phyloP scores from a whole-genome alignment of 2,113 vertebrate species.

The Catharus minimus region DNA sequence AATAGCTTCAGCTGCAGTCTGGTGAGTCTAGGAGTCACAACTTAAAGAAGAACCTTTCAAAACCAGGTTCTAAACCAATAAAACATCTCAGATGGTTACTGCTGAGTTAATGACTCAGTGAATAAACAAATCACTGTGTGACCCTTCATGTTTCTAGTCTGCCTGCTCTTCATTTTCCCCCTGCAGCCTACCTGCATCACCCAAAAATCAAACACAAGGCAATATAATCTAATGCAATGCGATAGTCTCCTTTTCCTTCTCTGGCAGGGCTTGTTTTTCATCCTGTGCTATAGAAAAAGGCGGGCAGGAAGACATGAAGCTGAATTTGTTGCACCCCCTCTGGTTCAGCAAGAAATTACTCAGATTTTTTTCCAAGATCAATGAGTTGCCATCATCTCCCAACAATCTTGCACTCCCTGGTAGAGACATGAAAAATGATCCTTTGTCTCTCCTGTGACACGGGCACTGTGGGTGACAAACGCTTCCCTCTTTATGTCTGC shows the following conservation, averaged over 20 bases:
- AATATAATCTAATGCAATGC: neutral
- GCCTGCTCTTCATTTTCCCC: neutral
- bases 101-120: neutral
- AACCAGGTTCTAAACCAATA: neutral
- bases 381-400: neutral
- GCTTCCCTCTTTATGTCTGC: neutral
- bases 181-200: neutral
- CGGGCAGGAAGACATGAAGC: neutral
- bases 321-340: neutral
- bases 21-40: neutral
- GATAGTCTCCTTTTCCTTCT: neutral
- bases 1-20: neutral
- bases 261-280: neutral
- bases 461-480: constrained; percentile 23
- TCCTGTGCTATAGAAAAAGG: neutral
- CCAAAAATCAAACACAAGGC: neutral
- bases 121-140: neutral
- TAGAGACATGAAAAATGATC: constrained; percentile 1
- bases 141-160: neutral
- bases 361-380: neutral
- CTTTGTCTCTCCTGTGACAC: neutral
- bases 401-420: neutral
- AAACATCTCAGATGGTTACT: neutral
- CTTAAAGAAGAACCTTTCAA: neutral
- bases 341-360: constrained; percentile 23